These are phyloP conservation scores for Ptychobarbus kaznakovi DNA, from an alignment of 2,797 vertebrate genomes.

Conservation along the genomic window DNA sequence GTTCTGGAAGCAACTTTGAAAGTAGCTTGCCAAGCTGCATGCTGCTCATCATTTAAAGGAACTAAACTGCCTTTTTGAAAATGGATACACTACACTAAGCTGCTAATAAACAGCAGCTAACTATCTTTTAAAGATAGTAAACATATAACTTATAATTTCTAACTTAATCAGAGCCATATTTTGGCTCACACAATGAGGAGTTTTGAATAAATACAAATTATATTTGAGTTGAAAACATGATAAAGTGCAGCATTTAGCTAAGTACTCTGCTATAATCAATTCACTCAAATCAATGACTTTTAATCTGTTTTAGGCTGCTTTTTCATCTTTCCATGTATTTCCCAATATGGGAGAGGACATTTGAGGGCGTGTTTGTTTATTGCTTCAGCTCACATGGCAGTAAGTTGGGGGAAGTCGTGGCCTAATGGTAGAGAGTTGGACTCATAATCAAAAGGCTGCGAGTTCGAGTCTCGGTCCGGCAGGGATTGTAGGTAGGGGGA, in stretches of 20 bases:
- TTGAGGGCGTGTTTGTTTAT: background rate
- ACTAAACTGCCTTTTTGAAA: slow-evolving; percentile 3
- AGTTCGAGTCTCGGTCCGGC: too few relatives aligned
- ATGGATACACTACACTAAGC: background rate
- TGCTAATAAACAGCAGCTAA: background rate
- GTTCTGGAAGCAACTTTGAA: slow-evolving; percentile 14
- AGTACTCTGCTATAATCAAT: slow-evolving; percentile 16
- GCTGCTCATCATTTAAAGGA: slow-evolving; percentile 23
- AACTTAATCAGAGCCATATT: background rate
- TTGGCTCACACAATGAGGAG: background rate
- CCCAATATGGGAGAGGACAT: background rate
- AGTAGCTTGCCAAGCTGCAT: slow-evolving; percentile 1
- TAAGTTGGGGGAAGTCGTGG: background rate
- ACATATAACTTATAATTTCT: background rate
- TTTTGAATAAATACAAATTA: background rate
- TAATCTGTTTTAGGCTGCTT: slow-evolving; percentile 5
- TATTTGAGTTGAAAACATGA: slow-evolving; percentile 16
- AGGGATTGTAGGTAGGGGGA: too few relatives aligned
- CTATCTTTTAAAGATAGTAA: background rate
- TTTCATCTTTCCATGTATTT: background rate
- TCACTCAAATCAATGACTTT: background rate
- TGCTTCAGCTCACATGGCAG: background rate
- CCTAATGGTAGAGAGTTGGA: too few relatives aligned
- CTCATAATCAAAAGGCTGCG: too few relatives aligned
- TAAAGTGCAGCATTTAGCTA: slow-evolving; percentile 11